Conservation (phyloP, 37 sponge, comb jelly and placozoan species). For the Ianthella basta region DNA sequence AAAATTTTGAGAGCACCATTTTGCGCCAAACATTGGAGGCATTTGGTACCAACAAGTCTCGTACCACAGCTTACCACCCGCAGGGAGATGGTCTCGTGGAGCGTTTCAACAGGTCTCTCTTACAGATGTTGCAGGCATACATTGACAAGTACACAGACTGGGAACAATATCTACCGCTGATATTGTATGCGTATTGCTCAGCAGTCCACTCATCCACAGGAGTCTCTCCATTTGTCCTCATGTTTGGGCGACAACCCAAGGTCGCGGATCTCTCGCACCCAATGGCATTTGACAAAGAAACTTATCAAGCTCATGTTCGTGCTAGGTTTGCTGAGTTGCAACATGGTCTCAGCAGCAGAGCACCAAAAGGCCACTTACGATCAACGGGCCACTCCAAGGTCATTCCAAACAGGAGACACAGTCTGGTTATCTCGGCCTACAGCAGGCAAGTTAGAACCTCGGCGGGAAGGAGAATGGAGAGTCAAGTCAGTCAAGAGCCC, state of each 20-base stretch:
- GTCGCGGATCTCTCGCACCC: neutral
- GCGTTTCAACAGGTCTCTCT: no score
- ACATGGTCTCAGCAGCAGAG: neutral
- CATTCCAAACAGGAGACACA: neutral
- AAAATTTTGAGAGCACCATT: neutral
- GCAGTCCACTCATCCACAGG: conserved; percentile 5
- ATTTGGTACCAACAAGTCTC: conserved; percentile 8
- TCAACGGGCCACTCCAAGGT: neutral
- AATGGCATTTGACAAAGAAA: neutral
- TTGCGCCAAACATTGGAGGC: neutral
- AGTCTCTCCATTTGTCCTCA: neutral
- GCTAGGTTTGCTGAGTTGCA: neutral
- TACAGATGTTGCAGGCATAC: neutral
- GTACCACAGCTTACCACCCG: neutral
- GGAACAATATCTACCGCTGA: neutral
- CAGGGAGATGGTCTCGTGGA: no score
- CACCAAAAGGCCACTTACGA: neutral
- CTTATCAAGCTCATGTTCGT: neutral
- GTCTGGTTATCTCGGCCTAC: neutral
- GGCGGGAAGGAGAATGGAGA: neutral
- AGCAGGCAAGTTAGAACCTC: neutral
- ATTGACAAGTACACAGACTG: neutral
- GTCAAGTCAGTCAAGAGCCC: neutral
- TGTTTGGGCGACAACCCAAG: conserved; percentile 1
- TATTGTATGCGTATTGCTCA: neutral